Percentiles rank a stretch among this genome's conserved stretches.
Evolutionary conservation across 2,888 invertebrate genomes (phyloP).

Genomic region (Diaperis boleti): DNA sequence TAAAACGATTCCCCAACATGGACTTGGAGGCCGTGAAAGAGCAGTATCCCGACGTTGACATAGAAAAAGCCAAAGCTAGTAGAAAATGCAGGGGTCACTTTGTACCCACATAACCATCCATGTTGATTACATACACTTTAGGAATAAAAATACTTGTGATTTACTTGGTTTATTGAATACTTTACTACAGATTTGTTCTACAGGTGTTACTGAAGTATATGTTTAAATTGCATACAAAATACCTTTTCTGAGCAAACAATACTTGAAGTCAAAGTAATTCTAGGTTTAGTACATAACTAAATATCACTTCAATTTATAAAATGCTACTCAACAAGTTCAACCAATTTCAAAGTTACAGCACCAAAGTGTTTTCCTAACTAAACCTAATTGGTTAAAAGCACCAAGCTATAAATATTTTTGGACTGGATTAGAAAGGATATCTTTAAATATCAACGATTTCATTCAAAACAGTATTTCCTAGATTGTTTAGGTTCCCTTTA

Average conservation of each 20-base stretch:
- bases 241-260: conserved; percentile 31
- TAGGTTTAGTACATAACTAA: too few relatives aligned
- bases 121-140: too few relatives aligned
- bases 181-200: conserved; percentile 21
- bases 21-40: conserved; percentile 77
- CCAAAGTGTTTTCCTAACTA: conserved; percentile 29
- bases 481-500: conserved; percentile 10
- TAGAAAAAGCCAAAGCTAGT: conserved; percentile 73
- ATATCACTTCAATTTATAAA: conserved; percentile 1
- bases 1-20: conserved; percentile 83
- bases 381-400: conserved; percentile 23
- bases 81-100: conserved; percentile 67
- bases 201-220: conserved; percentile 17
- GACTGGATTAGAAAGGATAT: conserved; percentile 12
- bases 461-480: neutral
- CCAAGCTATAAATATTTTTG: conserved; percentile 21
- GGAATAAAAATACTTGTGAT: neutral
- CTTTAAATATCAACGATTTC: neutral
- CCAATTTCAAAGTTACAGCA: conserved; percentile 21
- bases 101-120: conserved; percentile 53
- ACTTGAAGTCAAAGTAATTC: neutral
- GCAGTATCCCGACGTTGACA: conserved; percentile 81
- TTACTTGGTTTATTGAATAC: conserved; percentile 30
- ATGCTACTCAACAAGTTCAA: neutral
- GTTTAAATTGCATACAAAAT: conserved; percentile 24